Percentiles rank a stretch among this genome's conserved stretches.
Evolutionary conservation across 2,888 invertebrate species (phyloP).

Genomic region (Exocentrus adspersus): DNA sequence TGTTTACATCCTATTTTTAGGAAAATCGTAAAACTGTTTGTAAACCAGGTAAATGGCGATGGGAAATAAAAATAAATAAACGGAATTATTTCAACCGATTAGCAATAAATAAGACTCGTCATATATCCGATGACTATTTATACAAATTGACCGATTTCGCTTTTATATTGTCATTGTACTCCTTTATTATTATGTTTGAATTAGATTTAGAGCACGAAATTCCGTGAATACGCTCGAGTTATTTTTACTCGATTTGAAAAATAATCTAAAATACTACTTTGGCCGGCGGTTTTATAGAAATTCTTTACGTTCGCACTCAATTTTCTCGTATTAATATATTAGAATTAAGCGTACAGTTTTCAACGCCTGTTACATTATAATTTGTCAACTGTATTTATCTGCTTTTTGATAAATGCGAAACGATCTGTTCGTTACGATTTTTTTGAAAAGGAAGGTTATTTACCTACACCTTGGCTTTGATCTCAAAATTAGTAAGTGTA

Average conservation of each 20-base stretch:
- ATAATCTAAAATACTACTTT: slow-evolving; percentile 4
- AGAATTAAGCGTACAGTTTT: not conserved
- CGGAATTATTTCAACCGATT: not conserved
- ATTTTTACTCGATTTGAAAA: slow-evolving; percentile 22
- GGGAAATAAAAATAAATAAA: slow-evolving; percentile 30
- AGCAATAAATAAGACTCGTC: too few relatives aligned
- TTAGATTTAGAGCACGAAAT: slow-evolving; percentile 14
- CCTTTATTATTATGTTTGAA: not conserved
- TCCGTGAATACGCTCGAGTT: not conserved
- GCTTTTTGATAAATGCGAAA: too few relatives aligned
- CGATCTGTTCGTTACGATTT: too few relatives aligned
- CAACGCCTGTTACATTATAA: not conserved
- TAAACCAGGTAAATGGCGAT: slow-evolving; percentile 36
- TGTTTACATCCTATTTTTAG: slow-evolving; percentile 41
- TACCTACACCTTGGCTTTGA: too few relatives aligned
- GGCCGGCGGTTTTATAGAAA: not conserved
- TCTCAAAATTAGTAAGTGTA: too few relatives aligned
- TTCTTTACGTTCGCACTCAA: not conserved
- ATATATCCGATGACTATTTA: too few relatives aligned
- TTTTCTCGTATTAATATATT: not conserved
- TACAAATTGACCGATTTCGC: too few relatives aligned
- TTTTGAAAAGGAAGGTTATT: too few relatives aligned
- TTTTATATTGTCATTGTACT: too few relatives aligned
- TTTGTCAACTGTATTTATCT: not conserved
- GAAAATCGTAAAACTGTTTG: slow-evolving; percentile 36